These are phyloP conservation scores for Andricus grossulariae DNA, from an alignment of 1,140 invertebrate species.

Conservation along the genomic window DNA sequence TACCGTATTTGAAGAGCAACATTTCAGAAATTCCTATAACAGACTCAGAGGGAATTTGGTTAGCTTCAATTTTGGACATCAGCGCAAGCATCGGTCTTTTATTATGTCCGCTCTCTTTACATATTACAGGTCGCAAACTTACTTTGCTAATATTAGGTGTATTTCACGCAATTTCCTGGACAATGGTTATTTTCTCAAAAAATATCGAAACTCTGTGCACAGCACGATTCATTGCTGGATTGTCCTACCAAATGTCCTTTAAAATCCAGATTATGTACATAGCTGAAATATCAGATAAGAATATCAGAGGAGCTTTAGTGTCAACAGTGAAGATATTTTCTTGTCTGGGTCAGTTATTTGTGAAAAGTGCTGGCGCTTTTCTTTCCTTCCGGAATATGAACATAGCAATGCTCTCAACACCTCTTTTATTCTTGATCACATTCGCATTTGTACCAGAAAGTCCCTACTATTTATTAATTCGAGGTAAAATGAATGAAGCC, in stretches of 20 bases:
- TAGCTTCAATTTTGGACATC: neutral
- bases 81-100: neutral
- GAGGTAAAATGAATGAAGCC: neutral
- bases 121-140: neutral
- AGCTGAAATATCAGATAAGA: neutral
- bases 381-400: neutral
- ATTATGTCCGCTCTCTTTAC: neutral
- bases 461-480: slow-evolving; percentile 2
- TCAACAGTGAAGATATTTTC: neutral
- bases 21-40: neutral
- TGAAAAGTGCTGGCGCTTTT: slow-evolving; percentile 7
- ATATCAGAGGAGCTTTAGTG: neutral
- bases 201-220: neutral
- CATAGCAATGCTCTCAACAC: neutral
- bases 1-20: slow-evolving; percentile 1
- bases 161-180: neutral
- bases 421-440: neutral
- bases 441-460: slow-evolving; percentile 5
- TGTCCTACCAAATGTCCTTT: neutral
- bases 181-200: neutral
- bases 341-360: neutral
- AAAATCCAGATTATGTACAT: neutral
- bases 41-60: neutral
- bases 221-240: neutral
- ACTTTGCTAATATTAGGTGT: neutral